Base-by-base conservation (phyloP, 1,140 invertebrate genomes). In the Drosophila lacteicornis region DNA sequence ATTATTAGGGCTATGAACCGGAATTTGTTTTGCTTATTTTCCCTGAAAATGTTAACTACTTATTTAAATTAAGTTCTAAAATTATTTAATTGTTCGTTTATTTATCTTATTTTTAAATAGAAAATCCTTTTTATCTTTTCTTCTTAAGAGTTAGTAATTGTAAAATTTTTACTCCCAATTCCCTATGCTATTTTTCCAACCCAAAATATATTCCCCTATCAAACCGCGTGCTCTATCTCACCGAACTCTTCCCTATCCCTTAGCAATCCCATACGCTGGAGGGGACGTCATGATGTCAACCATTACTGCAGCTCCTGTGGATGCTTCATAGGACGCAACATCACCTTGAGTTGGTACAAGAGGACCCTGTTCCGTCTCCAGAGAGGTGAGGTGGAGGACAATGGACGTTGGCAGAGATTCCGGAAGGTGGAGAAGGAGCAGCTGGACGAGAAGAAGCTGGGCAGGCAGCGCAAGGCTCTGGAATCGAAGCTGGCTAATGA, bases 261-360 rank as follows among this genome's bases (percentile, higher is more conserved):
- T 22, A 92, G 91, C 66, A 80, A 78, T 69, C 85, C 88, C 53
- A 91, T 92, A 38, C 45, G 68, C 8, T 92, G 91, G 91, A 19
- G 38, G 6, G 91, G 91, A 0, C 62, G 91, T 3, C 79, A 91
- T 43, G 91, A 92, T 67, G 67, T 81, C 15, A 92, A 92, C 62
- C 91, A 92, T 50, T 92, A 92, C 53, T 92, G 90, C 67, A 77
- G 81, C 51, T 56, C 76, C 7, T 92, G 91, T 47, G 91, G 91
- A 40, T 92, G 91, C 47, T 92, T 88, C 46, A 86, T 92, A 53
- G 91, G 91, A 49, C 88, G 91, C 13, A 58, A 91, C 49, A 92
- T 92, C 8, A 68, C 82, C 1, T 55, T 92, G 6, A 92, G 91
- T 38, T 92, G 91, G 91, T 91, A 92, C 30, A 92, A 92, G 36